Conservation (phyloP, 2,797 vertebrate genomes). For the Micrastur ruficollis region DNA sequence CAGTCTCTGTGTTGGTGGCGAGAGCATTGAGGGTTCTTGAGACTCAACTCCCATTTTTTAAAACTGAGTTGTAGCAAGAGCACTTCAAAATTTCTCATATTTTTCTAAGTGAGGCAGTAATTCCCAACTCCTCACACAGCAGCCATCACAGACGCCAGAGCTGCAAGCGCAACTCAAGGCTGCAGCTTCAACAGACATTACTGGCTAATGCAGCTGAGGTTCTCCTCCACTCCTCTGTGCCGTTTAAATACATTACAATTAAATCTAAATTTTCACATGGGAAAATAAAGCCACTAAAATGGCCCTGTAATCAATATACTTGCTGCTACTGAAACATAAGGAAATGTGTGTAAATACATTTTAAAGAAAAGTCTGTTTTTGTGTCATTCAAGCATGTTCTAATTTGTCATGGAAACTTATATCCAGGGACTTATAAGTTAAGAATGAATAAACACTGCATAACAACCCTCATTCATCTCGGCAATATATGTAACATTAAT, state of each 20-base stretch:
- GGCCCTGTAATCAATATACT: neutral
- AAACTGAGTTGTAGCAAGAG: neutral
- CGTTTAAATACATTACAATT: neutral
- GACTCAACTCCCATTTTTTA: neutral
- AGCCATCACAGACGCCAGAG: neutral
- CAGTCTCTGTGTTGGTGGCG: neutral
- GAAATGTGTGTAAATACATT: neutral
- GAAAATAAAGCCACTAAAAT: neutral
- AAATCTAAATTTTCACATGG: neutral
- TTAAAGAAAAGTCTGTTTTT: neutral
- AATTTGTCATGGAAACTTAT: conserved; percentile 8
- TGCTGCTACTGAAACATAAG: neutral
- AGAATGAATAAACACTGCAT: neutral
- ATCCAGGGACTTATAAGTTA: neutral
- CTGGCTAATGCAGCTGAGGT: neutral
- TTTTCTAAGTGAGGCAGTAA: neutral
- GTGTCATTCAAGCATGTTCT: neutral
- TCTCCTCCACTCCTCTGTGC: neutral
- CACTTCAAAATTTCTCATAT: neutral
- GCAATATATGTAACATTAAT: neutral
- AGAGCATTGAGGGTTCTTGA: neutral
- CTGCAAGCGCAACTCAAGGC: neutral
- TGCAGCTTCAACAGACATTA: neutral
- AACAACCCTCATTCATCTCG: neutral
- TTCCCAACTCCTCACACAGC: neutral